Conservation (phyloP, 1,140 invertebrate genomes). For the Kradibia gibbosae region DNA sequence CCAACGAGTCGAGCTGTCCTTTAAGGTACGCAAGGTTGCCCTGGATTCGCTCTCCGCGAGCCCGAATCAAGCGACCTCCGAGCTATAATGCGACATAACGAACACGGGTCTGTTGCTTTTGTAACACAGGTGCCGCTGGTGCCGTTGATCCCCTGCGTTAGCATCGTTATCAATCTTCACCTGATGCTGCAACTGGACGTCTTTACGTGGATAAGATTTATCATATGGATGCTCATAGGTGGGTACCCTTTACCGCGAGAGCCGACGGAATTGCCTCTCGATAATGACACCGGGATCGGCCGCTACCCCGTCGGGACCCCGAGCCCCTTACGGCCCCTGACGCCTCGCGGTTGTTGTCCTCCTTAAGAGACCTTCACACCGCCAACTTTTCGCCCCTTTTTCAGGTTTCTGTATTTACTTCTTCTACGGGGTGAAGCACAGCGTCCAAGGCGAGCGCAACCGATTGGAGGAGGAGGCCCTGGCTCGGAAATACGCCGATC, state of each 20-base stretch:
- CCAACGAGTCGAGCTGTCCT: slow-evolving; percentile 65
- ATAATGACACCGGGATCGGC: no score
- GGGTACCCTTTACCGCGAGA: no score
- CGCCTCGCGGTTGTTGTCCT: no score
- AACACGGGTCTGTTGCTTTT: slow-evolving; percentile 44
- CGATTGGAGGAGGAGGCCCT: slow-evolving; percentile 54
- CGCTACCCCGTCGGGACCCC: no score
- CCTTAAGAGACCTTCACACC: no score
- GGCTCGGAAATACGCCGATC: slow-evolving; percentile 53
- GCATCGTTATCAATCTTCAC: slow-evolving; percentile 89
- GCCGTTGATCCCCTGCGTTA: slow-evolving; percentile 86
- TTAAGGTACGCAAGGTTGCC: slow-evolving; percentile 66
- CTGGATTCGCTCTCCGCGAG: background rate
- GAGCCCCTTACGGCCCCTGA: no score
- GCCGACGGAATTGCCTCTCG: no score
- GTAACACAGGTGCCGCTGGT: slow-evolving; percentile 86
- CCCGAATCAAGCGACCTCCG: no score
- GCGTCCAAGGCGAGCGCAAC: slow-evolving; percentile 66
- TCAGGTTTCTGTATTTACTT: slow-evolving; percentile 73
- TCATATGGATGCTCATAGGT: slow-evolving; percentile 85
- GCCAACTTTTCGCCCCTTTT: no score
- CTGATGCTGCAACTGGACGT: slow-evolving; percentile 89
- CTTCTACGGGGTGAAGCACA: slow-evolving; percentile 70
- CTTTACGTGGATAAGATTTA: slow-evolving; percentile 89
- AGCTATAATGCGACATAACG: no score